phyloP scores from a whole-genome alignment of 2,888 invertebrate genomes.

The Eledona agricola region DNA sequence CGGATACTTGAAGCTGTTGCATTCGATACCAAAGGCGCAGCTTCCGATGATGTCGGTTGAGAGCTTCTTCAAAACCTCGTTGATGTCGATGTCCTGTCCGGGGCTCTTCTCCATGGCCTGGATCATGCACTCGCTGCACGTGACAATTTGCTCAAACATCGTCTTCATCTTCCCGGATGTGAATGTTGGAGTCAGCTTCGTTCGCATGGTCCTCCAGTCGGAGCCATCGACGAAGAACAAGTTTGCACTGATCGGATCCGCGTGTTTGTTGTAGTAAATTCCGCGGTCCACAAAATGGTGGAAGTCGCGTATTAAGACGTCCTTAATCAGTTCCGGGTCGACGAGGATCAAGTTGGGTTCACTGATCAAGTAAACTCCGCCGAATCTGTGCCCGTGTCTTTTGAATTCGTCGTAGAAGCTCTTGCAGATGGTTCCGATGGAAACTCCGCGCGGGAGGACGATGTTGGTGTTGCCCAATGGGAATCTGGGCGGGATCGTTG shows the following conservation, averaged over 20 bases:
- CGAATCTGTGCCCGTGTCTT: slow-evolving; percentile 22
- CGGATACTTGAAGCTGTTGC: slow-evolving; percentile 65
- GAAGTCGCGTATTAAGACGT: slow-evolving; percentile 52
- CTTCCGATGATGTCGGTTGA: slow-evolving; percentile 69
- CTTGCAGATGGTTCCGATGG: slow-evolving; percentile 37
- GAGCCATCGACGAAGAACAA: slow-evolving; percentile 48
- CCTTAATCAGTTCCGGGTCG: slow-evolving; percentile 48
- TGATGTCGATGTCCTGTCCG: slow-evolving; percentile 40
- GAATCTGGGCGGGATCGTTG: slow-evolving; percentile 45
- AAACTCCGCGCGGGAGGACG: slow-evolving; percentile 22
- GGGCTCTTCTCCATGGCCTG: slow-evolving; percentile 38
- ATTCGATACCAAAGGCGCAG: slow-evolving; percentile 68
- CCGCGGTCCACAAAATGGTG: slow-evolving; percentile 49
- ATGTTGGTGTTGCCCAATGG: slow-evolving; percentile 47
- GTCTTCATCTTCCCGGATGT: slow-evolving; percentile 51
- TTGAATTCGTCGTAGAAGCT: slow-evolving; percentile 42
- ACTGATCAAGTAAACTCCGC: slow-evolving; percentile 30
- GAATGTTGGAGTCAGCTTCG: slow-evolving; percentile 56
- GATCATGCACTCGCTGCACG: slow-evolving; percentile 52
- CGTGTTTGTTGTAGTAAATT: slow-evolving; percentile 42
- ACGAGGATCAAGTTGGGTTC: slow-evolving; percentile 45
- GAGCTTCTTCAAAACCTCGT: slow-evolving; percentile 66
- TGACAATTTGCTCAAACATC: slow-evolving; percentile 61
- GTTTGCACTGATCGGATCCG: slow-evolving; percentile 47
- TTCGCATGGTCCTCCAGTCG: slow-evolving; percentile 62